Conservation (phyloP, 2,888 invertebrate species). For the Aelia acuminata region DNA sequence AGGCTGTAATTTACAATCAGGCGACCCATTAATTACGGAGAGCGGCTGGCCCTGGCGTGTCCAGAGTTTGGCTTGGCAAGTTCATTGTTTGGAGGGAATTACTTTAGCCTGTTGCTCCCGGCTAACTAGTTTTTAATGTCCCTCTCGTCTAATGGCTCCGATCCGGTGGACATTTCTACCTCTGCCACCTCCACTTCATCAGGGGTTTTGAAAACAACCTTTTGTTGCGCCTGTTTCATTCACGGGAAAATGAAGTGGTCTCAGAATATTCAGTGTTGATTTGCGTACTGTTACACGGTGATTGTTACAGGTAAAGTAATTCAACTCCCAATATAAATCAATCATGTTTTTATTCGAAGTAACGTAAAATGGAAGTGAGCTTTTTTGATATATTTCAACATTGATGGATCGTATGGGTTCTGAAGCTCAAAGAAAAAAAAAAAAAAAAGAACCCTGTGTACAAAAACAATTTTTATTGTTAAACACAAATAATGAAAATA, state of each 20-base stretch:
- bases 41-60: conserved; percentile 16
- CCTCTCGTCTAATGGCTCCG: conserved; percentile 36
- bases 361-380: too few relatives aligned
- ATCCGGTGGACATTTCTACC: conserved; percentile 7
- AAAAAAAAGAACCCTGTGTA: too few relatives aligned
- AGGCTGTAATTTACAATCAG: conserved; percentile 44
- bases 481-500: too few relatives aligned
- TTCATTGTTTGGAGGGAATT: conserved; percentile 33
- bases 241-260: not conserved
- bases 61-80: conserved; percentile 43
- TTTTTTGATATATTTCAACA: too few relatives aligned
- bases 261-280: not conserved
- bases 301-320: not conserved
- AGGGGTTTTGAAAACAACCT: not conserved
- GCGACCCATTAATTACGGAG: not conserved
- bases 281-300: not conserved
- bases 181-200: conserved; percentile 12
- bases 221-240: not conserved
- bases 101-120: conserved; percentile 46
- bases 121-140: conserved; percentile 49
- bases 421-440: too few relatives aligned
- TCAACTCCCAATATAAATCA: too few relatives aligned
- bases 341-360: too few relatives aligned
- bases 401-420: too few relatives aligned
- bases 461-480: too few relatives aligned